phyloP scores from a whole-genome alignment of 2,888 invertebrate species.

The Cancer borealis region DNA sequence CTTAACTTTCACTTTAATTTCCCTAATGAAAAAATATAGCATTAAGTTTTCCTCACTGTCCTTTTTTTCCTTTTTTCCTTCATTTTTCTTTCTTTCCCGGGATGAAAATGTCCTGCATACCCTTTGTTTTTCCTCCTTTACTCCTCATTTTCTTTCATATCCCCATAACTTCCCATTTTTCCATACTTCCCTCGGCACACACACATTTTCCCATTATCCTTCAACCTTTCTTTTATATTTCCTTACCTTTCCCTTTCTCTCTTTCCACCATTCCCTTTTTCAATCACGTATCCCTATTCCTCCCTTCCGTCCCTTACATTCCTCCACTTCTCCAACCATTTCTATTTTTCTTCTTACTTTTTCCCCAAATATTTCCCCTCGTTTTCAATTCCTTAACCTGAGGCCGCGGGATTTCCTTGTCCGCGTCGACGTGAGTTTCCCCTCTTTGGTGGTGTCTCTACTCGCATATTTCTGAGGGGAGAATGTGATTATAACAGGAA shows the following conservation, averaged over 20 bases:
- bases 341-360: background rate
- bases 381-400: background rate
- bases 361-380: background rate
- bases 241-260: background rate
- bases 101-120: too few relatives aligned
- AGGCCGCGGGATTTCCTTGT: too few relatives aligned
- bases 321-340: too few relatives aligned
- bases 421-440: background rate
- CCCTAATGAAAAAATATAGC: background rate
- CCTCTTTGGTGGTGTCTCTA: constrained; percentile 33
- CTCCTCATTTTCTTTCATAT: background rate
- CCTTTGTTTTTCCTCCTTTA: background rate
- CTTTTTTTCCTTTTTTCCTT: background rate
- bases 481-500: constrained; percentile 33
- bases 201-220: background rate
- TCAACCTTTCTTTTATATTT: too few relatives aligned
- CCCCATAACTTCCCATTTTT: background rate
- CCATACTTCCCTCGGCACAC: background rate
- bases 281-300: background rate
- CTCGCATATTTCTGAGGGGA: background rate
- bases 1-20: background rate
- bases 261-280: background rate
- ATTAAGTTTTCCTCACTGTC: background rate
- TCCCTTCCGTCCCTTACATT: background rate
- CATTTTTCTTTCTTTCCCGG: background rate